Conservation (phyloP, 2,797 vertebrate species). For the Lindbergichthys nudifrons region DNA sequence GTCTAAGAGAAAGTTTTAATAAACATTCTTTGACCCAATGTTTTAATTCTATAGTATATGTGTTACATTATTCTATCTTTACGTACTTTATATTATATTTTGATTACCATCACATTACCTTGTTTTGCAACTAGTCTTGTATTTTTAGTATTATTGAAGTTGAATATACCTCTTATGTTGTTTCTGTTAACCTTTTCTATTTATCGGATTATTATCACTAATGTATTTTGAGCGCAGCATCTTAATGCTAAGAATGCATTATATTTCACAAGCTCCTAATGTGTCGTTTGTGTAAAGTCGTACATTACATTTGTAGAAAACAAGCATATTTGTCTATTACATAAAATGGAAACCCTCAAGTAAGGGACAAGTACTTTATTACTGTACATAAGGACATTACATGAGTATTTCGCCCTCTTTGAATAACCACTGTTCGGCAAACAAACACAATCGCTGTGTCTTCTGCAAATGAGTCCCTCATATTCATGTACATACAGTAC, state of each 20-base stretch:
- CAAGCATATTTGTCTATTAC: not conserved
- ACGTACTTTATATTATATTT: no score
- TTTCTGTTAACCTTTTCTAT: not conserved
- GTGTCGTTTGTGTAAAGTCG: not conserved
- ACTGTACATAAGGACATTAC: not conserved
- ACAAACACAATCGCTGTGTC: not conserved
- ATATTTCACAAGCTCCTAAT: not conserved
- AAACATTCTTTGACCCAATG: no score
- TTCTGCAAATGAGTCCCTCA: not conserved
- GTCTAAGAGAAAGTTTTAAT: no score
- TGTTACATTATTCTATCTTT: not conserved
- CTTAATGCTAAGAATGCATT: not conserved
- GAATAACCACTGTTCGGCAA: not conserved
- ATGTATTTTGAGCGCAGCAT: not conserved
- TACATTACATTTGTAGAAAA: not conserved
- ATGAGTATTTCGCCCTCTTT: not conserved
- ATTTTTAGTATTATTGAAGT: not conserved
- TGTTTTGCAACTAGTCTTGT: not conserved
- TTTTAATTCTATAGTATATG: not conserved
- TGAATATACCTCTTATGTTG: not conserved
- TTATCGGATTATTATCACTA: not conserved
- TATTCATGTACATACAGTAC: not conserved
- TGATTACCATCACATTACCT: no score
- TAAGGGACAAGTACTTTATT: not conserved
- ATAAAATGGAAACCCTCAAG: conserved; percentile 2